Evolutionary conservation across 2,888 invertebrate genomes (phyloP).

Genomic region (Melieria crassipennis): DNA sequence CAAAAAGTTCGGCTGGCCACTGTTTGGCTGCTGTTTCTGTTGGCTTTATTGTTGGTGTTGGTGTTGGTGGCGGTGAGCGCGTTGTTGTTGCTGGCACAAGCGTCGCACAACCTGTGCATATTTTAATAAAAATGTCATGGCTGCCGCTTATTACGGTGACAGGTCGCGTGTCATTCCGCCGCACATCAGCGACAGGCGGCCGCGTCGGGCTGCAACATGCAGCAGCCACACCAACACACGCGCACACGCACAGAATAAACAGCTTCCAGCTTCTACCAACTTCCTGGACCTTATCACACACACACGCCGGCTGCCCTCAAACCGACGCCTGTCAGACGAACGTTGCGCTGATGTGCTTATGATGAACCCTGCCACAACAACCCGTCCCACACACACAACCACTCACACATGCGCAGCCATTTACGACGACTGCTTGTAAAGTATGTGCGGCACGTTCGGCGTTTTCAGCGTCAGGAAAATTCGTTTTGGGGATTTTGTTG

Average conservation of each 20-base stretch:
- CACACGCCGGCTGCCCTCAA: background rate
- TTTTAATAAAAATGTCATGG: conserved; percentile 60
- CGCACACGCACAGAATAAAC: background rate
- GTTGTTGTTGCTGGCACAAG: conserved; percentile 9
- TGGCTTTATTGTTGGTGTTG: background rate
- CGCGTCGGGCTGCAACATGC: conserved; percentile 9
- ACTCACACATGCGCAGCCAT: background rate
- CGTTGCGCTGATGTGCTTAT: conserved; percentile 37
- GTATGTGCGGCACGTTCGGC: conserved; percentile 58
- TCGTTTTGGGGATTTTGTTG: conserved; percentile 43
- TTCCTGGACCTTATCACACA: background rate
- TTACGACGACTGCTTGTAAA: conserved; percentile 24
- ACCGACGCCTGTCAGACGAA: background rate
- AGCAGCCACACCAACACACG: conserved; percentile 11
- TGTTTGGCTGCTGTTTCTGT: background rate
- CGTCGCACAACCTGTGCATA: conserved; percentile 40
- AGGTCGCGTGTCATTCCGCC: conserved; percentile 53
- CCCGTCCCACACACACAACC: background rate
- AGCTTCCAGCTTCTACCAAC: background rate
- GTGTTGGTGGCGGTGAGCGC: conserved; percentile 8
- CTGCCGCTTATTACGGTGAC: conserved; percentile 51
- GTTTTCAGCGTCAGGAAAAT: conserved; percentile 51
- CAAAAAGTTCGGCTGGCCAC: conserved; percentile 14
- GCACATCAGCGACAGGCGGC: conserved; percentile 7
- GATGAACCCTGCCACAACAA: conserved; percentile 28